Evolutionary conservation across 2,888 invertebrate species (phyloP), one percentile per base, ranked within the genome.

Genomic region (Psylliodes chrysocephalus): DNA sequence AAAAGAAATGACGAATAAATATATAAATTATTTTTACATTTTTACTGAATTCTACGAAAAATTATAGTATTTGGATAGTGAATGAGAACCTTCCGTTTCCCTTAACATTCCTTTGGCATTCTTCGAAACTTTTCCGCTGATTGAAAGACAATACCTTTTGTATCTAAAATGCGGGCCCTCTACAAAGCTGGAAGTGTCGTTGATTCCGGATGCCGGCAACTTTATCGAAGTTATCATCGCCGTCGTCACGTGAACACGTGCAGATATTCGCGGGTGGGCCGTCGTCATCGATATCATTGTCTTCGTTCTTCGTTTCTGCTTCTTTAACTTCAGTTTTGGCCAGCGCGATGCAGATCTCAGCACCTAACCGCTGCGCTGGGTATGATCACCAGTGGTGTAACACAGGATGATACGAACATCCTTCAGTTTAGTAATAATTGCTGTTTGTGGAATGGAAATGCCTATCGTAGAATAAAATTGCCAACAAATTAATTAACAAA

Each of bases 201-300:
- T 69, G 69, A 69, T 67, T 69, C 67, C 65, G 69, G 69, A 69
- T 64, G 67, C 61, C 44, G 51, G 42, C 44, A 35, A 15, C 4
- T n/a, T 51, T 59, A 63, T 63, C 63, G 12, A 38, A 54, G 28
- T 42, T 60, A 60, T 64, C 42, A 54, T 54, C 54, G 14, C 33
- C 49, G 25, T 46, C 47, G 54, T 47, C 47, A 40, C 47, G 47
- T 47, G 47, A 47, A 54, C 64, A 64, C 64, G 64, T 64, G 64
- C 60, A 55, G 47, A 63, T 44, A 55, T 49, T 63, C 55, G 60
- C 64, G 64, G 64, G 64, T 64, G 64, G 64, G 60, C 64, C 47
- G 46, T 33, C 49, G 17, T 54, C 60, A 47, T 47, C 57, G 47
- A 25, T 25, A 57, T 47, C 47, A 47, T 57, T 57, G 46, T 56